These are phyloP conservation scores for Myripristis murdjan DNA, from an alignment of 2,797 vertebrate genomes.

Conservation along the genomic window DNA sequence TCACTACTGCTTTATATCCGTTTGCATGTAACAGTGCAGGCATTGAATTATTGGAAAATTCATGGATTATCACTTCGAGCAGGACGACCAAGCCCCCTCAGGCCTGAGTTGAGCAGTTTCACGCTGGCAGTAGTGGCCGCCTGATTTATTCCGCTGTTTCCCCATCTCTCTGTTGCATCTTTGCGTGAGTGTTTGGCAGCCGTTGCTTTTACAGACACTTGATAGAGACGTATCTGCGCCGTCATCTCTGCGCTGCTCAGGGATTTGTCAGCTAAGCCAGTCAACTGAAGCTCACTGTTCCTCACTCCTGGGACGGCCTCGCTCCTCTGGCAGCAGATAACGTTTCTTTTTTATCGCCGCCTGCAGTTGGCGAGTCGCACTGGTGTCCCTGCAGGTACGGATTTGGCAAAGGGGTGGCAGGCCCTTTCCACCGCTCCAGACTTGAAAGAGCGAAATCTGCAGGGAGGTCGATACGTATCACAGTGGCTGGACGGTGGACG, in stretches of 20 bases:
- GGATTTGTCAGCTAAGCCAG: conserved; percentile 66
- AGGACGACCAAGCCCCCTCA: neutral
- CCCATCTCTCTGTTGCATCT: conserved; percentile 40
- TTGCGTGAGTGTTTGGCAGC: conserved; percentile 63
- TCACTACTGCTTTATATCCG: neutral
- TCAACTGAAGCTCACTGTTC: conserved; percentile 42
- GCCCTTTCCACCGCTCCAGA: conserved; percentile 11
- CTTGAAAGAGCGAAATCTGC: neutral
- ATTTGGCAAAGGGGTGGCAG: conserved; percentile 15
- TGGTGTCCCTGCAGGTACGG: conserved; percentile 22
- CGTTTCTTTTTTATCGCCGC: conserved; percentile 26
- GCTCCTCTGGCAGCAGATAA: conserved; percentile 27
- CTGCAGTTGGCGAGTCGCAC: conserved; percentile 12
- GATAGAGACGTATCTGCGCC: conserved; percentile 57
- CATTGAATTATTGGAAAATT: neutral
- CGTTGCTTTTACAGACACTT: conserved; percentile 26
- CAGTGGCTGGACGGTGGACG: neutral
- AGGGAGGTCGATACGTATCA: conserved; percentile 30
- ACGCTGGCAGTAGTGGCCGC: conserved; percentile 25
- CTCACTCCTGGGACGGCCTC: conserved; percentile 38
- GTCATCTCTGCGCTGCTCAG: conserved; percentile 39
- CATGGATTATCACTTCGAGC: conserved; percentile 15
- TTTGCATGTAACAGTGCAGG: neutral
- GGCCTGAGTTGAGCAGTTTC: conserved; percentile 2
- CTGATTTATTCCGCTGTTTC: conserved; percentile 48